Base-by-base conservation (phyloP, 2,888 invertebrate species). In the Neocrepidodera transversa region DNA sequence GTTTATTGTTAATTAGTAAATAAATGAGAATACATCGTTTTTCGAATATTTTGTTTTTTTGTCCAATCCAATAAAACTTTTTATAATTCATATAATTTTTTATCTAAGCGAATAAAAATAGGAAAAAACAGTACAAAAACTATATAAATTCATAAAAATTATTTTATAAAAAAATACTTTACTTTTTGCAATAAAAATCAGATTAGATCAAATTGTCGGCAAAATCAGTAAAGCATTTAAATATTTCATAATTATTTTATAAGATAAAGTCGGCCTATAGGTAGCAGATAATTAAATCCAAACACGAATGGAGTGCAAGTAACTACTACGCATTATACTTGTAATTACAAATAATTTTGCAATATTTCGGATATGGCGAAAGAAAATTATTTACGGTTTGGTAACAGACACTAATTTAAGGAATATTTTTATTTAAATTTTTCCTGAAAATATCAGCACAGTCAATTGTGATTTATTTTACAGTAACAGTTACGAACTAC, bases 341-440 rank as follows among this genome's bases (percentile, higher is more conserved):
- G 20, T 48, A 38, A 50, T 50, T 50, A 47, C 28, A n/a, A 47
- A 47, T 26, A 13, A 35, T 50, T 38, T 38, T 36, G 50, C 20
- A 50, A 38, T 38, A 23, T 10, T 50, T 50, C 36, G 36, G 50
- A 50, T 38, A 14, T 50, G 36, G 23, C 11, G 50, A 35, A 50
- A 50, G 35, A 38, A 38, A 36, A 36, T 50, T 14, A 30, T 16
- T 38, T 1, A 17, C 14, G 18, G 23, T 38, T 38, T 20, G 14
- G 23, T 13, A 50, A 14, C 18, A 35, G 7, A 10, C 5, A 20
- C 35, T 35, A 35, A 49, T 11, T 13, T 14, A 13, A 13, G 35
- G 35, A 6, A 28, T 28, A n/a, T 14, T 11, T 28, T 47, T 30
- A 30, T 32, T 6, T 28, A 10, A 26, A 28, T 26, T 26, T 13